These are phyloP conservation scores for Gymnothorax reevesii DNA, from an alignment of 2,797 vertebrate genomes.

Conservation along the genomic window DNA sequence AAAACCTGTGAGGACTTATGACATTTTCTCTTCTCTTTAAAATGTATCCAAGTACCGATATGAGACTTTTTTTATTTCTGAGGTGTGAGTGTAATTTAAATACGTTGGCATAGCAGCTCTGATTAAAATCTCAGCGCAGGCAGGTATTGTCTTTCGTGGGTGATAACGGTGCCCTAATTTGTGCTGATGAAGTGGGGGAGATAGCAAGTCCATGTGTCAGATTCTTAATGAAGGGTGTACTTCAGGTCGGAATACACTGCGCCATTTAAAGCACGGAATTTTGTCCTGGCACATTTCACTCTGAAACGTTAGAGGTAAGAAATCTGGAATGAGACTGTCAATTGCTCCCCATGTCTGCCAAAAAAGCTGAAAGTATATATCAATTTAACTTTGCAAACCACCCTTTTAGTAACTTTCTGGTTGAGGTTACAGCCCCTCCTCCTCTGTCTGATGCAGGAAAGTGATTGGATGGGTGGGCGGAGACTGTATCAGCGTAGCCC, in stretches of 20 bases:
- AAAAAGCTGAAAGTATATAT: not conserved
- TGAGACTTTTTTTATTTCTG: slow-evolving; percentile 19
- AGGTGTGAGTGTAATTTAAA: slow-evolving; percentile 20
- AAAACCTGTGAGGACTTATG: not conserved
- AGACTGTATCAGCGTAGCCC: slow-evolving; percentile 25
- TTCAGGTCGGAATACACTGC: not conserved
- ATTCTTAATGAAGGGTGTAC: not conserved
- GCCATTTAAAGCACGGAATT: not conserved
- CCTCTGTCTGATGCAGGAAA: not conserved
- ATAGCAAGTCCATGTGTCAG: not conserved
- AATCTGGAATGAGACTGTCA: not conserved
- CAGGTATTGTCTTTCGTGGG: slow-evolving; percentile 8
- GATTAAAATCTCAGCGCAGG: slow-evolving; percentile 14
- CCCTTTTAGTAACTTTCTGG: not conserved
- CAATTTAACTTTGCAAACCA: not conserved
- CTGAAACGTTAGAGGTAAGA: not conserved
- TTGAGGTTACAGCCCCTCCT: not conserved
- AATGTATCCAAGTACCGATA: slow-evolving; percentile 6
- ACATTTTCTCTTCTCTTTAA: slow-evolving; percentile 16
- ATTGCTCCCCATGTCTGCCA: slow-evolving; percentile 6
- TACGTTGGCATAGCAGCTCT: not conserved
- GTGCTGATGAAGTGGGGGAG: slow-evolving; percentile 18
- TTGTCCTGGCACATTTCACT: not conserved
- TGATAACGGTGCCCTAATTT: slow-evolving; percentile 21
- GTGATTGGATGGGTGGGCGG: not conserved